These are phyloP conservation scores for Cremastinae sp. DNA, from an alignment of 2,888 invertebrate species.

Conservation along the genomic window DNA sequence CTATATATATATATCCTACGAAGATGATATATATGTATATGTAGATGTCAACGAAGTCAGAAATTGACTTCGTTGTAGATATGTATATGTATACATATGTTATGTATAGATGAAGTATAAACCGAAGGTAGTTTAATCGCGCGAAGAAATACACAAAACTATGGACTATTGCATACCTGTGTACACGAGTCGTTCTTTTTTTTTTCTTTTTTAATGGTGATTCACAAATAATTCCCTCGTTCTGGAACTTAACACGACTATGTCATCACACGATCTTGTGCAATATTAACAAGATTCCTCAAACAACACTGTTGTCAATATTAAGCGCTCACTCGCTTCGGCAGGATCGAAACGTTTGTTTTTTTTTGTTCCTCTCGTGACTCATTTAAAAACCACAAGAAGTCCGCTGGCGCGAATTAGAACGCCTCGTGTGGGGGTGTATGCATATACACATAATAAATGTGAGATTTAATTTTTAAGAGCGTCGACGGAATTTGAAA, in stretches of 20 bases:
- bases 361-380: too few species aligned
- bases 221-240: conserved; percentile 1
- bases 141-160: conserved; percentile 66
- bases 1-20: conserved; percentile 60
- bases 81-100: conserved; percentile 53
- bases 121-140: conserved; percentile 77
- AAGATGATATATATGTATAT: conserved; percentile 51
- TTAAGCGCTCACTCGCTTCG: too few species aligned
- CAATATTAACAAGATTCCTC: too few species aligned
- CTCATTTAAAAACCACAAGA: too few species aligned
- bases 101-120: conserved; percentile 64
- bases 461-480: conserved; percentile 75
- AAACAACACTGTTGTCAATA: too few species aligned
- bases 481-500: conserved; percentile 54
- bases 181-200: conserved; percentile 1
- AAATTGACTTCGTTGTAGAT: too few species aligned
- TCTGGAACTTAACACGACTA: conserved; percentile 51
- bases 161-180: conserved; percentile 43
- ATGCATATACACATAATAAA: conserved; percentile 71
- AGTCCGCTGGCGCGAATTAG: conserved; percentile 2
- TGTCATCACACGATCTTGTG: too few species aligned
- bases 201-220: conserved; percentile 9
- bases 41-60: too few species aligned
- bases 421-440: conserved; percentile 12
- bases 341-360: too few species aligned